Base-by-base conservation (phyloP, 2,113 vertebrate species). In the Gallinago media region DNA sequence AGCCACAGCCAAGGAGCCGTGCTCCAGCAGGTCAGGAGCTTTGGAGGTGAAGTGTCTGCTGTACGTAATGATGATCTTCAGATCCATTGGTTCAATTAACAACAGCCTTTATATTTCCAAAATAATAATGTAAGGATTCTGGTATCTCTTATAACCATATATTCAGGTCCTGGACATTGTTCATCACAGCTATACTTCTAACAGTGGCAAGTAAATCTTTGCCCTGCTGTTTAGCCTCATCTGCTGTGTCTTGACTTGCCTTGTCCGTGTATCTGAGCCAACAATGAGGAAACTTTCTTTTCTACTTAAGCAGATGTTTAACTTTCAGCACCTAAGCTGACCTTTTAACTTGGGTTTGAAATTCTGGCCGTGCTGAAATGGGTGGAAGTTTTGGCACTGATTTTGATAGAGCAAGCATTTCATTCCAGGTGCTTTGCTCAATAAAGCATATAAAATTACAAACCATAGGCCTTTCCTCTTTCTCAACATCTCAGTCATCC, bases 301-400 rank as follows among this genome's bases (percentile, higher is more conserved):
- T 84, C 68, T 92, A 3, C 79, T 92, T 15, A 15, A 83, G 86
- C 89, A 96, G 86, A 66, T 91, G 68, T 91, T 89, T 89, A 89
- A 67, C 84, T 97, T 92, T 97, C 91, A 97, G 73, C 91, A 92
- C 65, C 73, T 78, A 26, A 87, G 52, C 7, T 36, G 91, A 95
- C 94, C 93, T 96, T 96, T 96, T 96, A 91, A 89, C 95, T 89
- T 78, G 31, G 47, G 32, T 82, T 95, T 94, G 80, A 92, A 97
- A 96, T 95, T 89, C 80, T 89, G 91, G 73, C 77, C 76, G 55
- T 75, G 70, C 56, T 96, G 86, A 92, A 92, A 92, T 68, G 84
- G 55, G 73, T 96, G 93, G 94, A 87, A 84, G 17, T 75, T 95
- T 95, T 97, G 96, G 95, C 96, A 91, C 56, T 16, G 86, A 27